Evolutionary conservation across 2,888 invertebrate species (phyloP), one percentile per base, ranked within the genome.

Genomic region (Drosophila aldrichi): DNA sequence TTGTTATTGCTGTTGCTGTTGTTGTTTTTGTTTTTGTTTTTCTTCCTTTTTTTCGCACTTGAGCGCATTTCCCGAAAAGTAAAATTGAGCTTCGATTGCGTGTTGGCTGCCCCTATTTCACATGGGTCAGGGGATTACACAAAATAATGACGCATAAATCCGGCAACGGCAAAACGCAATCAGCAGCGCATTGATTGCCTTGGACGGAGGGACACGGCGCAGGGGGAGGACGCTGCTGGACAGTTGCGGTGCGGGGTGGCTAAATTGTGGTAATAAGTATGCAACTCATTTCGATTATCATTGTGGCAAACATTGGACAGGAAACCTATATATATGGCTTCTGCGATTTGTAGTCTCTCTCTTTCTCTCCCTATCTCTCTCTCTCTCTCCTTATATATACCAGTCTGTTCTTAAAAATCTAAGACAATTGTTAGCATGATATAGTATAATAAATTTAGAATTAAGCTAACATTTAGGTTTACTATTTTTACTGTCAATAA

Each of bases 21-120:
- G 0, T 36, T 36, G 36, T n/a, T 62, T 5, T 25, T 29, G 29
- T 29, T 40, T 58, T 70, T 71, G 69, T 25, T 64, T 41, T 56
- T 71, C 68, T 25, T 64, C 25, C 7, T 7, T 57, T 70, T 71
- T 79, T 79, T 77, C 75, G 75, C 78, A 76, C 80, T 89, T 71
- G 88, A 89, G 74, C 72, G 87, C 72, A 79, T 68, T 54, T 54
- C 12, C 38, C 43, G 38, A 16, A 18, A 41, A 56, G 25, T 20
- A 29, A 48, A 66, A 80, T 67, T 65, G 71, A 68, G 62, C 84
- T 65, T 67, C 56, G 54, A 55, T 80, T 82, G 90, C 85, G 76
- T 86, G 85, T 80, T 71, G 76, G 74, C 61, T 75, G 90, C 86
- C 89, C 90, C 89, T 90, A 88, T 90, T 86, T 88, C 84, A 88